Conservation (phyloP, 2,888 invertebrate species). For the Acleris emargana region DNA sequence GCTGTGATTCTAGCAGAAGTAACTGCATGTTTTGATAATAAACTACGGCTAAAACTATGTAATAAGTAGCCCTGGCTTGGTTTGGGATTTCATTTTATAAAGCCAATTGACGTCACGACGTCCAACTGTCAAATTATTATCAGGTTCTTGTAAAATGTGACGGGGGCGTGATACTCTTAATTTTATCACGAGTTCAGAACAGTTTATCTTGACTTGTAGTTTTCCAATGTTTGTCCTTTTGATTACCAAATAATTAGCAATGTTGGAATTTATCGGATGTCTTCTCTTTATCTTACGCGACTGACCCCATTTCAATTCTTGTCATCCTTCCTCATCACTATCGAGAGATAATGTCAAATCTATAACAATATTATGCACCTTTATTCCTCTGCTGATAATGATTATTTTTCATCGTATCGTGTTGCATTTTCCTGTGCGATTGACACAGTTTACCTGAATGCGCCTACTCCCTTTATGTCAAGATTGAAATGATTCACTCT, state of each 20-base stretch:
- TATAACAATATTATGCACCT: constrained; percentile 40
- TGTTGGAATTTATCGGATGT: constrained; percentile 24
- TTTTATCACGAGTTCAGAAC: constrained; percentile 33
- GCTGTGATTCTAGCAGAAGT: neutral
- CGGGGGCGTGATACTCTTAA: constrained; percentile 18
- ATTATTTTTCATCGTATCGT: constrained; percentile 42
- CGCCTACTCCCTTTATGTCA: constrained; percentile 54
- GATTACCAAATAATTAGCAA: constrained; percentile 16
- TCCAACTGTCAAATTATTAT: constrained; percentile 8
- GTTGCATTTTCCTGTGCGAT: constrained; percentile 37
- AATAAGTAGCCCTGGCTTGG: neutral
- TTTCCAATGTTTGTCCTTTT: constrained; percentile 22
- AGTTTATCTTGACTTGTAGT: constrained; percentile 34
- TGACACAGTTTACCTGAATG: constrained; percentile 57
- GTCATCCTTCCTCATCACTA: constrained; percentile 54
- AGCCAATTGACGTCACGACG: constrained; percentile 11
- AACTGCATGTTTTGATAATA: neutral
- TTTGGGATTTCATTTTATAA: neutral
- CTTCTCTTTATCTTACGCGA: constrained; percentile 48
- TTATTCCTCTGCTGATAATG: constrained; percentile 44
- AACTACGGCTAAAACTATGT: neutral
- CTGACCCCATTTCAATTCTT: constrained; percentile 68
- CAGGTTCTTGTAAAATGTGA: constrained; percentile 15
- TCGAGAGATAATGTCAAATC: constrained; percentile 53
- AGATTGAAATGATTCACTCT: constrained; percentile 44